Evolutionary conservation across 2,113 vertebrate genomes (phyloP).

Genomic region (Semnornis frantzii): DNA sequence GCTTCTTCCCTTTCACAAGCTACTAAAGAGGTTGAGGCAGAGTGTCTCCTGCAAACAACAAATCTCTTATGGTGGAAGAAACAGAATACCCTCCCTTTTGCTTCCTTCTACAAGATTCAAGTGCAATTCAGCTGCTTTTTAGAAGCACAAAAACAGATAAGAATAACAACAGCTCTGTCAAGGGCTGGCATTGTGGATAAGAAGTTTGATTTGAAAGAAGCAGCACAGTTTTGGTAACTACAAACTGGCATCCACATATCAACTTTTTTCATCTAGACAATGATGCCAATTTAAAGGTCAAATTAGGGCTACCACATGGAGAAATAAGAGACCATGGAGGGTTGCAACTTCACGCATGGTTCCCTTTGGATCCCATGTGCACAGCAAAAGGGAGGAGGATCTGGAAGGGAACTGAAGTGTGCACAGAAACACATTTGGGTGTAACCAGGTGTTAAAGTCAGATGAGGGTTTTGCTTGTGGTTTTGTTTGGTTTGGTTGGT

Average conservation of each 20-base stretch:
- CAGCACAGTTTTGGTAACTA: background rate
- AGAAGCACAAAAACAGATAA: background rate
- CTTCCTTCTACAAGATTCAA: background rate
- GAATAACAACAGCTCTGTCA: background rate
- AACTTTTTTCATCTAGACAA: background rate
- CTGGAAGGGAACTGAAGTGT: background rate
- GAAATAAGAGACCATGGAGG: background rate
- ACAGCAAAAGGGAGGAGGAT: background rate
- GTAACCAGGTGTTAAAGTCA: background rate
- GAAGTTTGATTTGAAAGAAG: background rate
- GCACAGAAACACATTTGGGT: background rate
- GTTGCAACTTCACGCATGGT: background rate
- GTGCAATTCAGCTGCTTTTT: background rate
- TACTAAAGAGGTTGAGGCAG: background rate
- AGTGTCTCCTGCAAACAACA: background rate
- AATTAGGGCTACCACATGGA: background rate
- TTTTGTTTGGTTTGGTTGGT: background rate
- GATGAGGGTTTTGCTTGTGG: background rate
- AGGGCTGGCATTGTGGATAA: background rate
- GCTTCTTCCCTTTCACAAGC: background rate
- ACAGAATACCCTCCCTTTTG: fast-evolving
- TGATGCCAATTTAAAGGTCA: background rate
- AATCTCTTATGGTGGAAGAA: background rate
- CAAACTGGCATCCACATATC: background rate
- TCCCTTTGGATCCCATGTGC: background rate